A percentile compares a stretch with the other conserved stretches of the same genome.
These are phyloP conservation scores for Zosterops lateralis DNA, from an alignment of 2,113 vertebrate species.

Conservation along the genomic window DNA sequence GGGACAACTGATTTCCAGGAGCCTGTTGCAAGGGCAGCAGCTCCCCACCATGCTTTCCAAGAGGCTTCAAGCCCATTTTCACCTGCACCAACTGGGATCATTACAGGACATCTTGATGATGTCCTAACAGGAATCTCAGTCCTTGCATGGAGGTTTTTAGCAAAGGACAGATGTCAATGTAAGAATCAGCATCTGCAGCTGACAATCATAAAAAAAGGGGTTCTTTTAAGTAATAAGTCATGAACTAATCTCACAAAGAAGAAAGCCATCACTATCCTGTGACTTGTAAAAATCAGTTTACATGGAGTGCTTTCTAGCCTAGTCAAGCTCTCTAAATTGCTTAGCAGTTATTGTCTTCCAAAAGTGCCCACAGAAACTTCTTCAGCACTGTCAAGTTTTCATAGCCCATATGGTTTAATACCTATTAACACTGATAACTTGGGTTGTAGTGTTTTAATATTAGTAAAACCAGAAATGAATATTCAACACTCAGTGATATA, in stretches of 20 bases:
- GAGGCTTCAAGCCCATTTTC: neutral
- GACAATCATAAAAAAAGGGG: neutral
- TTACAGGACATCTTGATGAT: neutral
- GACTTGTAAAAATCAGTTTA: neutral
- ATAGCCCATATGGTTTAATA: neutral
- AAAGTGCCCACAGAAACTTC: neutral
- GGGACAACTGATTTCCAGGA: neutral
- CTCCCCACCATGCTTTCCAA: neutral
- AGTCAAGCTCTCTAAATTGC: neutral
- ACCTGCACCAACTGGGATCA: neutral
- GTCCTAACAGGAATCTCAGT: neutral
- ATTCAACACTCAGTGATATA: neutral
- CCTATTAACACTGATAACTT: neutral
- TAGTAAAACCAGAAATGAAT: neutral
- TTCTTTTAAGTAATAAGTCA: neutral
- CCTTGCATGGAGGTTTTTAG: neutral
- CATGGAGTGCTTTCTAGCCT: neutral
- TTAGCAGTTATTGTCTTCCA: neutral
- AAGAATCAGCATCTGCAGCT: neutral
- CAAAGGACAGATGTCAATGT: neutral
- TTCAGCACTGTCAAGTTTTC: neutral
- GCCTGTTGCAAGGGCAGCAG: neutral
- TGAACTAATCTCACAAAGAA: neutral
- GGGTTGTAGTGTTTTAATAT: neutral
- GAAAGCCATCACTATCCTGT: neutral